Evolutionary conservation across 2,113 vertebrate species (phyloP).

Genomic region (Collichthys lucidus): DNA sequence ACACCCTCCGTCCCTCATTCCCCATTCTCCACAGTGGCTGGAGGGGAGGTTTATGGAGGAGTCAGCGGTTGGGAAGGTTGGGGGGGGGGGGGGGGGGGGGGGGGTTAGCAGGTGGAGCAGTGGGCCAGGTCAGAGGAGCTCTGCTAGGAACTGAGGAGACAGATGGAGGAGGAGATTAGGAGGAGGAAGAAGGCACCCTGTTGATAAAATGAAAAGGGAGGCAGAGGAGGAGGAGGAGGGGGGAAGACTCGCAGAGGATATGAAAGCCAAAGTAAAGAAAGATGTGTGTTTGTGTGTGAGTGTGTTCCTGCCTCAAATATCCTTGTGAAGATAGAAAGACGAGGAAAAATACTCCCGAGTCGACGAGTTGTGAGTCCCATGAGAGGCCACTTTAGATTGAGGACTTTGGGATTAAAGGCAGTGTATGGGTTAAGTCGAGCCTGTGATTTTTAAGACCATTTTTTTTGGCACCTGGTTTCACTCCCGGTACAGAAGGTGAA

Average conservation of each 20-base stretch:
- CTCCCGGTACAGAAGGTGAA: background rate
- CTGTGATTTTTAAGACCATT: background rate
- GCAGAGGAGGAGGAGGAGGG: slow-evolving; percentile 21
- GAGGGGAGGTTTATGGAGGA: slow-evolving; percentile 54
- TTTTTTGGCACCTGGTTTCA: background rate
- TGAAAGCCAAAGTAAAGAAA: slow-evolving; percentile 8
- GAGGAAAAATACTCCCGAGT: background rate
- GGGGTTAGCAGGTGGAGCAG: slow-evolving; percentile 43
- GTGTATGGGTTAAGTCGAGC: background rate
- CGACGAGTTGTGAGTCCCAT: background rate
- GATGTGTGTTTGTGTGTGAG: background rate
- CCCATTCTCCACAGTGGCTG: slow-evolving; percentile 30
- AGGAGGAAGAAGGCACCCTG: slow-evolving; percentile 49
- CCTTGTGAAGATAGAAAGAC: background rate
- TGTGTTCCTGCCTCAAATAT: background rate
- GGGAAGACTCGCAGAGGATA: slow-evolving; percentile 7
- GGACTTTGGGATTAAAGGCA: background rate
- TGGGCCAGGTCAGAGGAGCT: slow-evolving; percentile 54
- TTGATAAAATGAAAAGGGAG: slow-evolving; percentile 49
- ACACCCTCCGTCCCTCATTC: slow-evolving; percentile 1
- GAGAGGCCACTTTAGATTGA: background rate
- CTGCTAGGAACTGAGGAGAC: slow-evolving; percentile 51
- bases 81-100: slow-evolving; percentile 15
- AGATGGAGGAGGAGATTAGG: slow-evolving; percentile 63
- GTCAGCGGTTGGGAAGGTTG: slow-evolving; percentile 46